Evolutionary conservation across 2,797 vertebrate genomes (phyloP).

Genomic region (Mergus octosetaceus): DNA sequence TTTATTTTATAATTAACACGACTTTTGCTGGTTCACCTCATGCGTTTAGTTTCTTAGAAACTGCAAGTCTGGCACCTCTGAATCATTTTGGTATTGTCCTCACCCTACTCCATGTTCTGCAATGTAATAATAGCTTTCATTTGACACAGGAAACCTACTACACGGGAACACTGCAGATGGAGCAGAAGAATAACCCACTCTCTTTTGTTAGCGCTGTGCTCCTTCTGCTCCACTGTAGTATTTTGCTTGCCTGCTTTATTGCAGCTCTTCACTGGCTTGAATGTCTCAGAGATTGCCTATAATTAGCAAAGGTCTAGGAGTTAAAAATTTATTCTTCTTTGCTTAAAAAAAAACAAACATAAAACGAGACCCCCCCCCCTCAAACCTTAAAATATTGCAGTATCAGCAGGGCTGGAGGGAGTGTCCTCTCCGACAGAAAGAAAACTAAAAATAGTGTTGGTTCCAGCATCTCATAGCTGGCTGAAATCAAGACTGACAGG

Average conservation of each 20-base stretch:
- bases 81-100: conserved; percentile 64
- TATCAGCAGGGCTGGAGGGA: neutral
- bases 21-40: conserved; percentile 47
- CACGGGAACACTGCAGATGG: conserved; percentile 64
- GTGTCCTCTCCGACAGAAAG: neutral
- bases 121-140: conserved; percentile 65
- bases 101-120: conserved; percentile 45
- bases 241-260: conserved; percentile 27
- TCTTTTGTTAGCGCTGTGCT: conserved; percentile 54
- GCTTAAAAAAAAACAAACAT: neutral
- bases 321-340: neutral
- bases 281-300: neutral
- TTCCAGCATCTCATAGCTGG: neutral
- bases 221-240: conserved; percentile 37
- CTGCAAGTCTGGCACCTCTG: conserved; percentile 64
- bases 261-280: neutral
- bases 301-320: neutral
- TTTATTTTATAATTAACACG: neutral
- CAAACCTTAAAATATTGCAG: neutral
- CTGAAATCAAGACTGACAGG: neutral
- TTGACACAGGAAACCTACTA: conserved; percentile 63
- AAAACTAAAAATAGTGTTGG: neutral
- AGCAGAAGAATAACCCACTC: conserved; percentile 57
- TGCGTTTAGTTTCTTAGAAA: conserved; percentile 50
- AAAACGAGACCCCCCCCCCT: neutral